Base-by-base conservation (phyloP, 2,113 vertebrate genomes). In the Cygnus buccinator region DNA sequence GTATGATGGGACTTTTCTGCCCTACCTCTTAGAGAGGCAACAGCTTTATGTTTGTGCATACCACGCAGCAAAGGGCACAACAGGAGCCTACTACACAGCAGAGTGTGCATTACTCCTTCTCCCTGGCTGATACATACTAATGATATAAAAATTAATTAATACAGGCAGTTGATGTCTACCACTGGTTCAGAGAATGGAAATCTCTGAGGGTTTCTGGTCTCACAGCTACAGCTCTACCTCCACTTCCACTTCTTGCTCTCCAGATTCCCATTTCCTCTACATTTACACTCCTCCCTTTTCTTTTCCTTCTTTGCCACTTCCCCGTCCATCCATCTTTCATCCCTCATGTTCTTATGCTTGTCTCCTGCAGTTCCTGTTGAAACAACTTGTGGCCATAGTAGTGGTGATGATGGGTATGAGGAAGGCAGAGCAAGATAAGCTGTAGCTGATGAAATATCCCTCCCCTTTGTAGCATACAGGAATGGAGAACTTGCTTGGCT, bases 401-500 rank as follows among this genome's bases (percentile, higher is more conserved):
- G 12, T 88, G 72, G 21, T 61, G 86, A 2, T 84, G 86, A 58
- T 68, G 68, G 43, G 31, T 81, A 15, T 46, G 73, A 61, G 71
- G 65, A 92, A 84, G 23, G 57, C 66, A 61, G 62, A 61, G 61
- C 54, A 67, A 71, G 89, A 85, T 82, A 91, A 94, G 58, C 20
- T 28, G 14, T 72, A 41, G 20, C 57, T 94, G 80, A 92, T 84
- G 73, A 90, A 96, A 92, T 92, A 76, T 78, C 94, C 73, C 46
- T 65, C 62, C 11, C 65, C 46, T 80, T 94, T 78, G 39, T 87
- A 81, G 37, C 28, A n/a, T 14, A 46, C 6, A 48, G 48, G 20
- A 26, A 16, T 37, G 43, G 11, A 7, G 72, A 84, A 37, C 71
- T 80, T 71, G 5, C 57, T 89, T 85, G 43, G 16, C 46, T 67